Evolutionary conservation across 1,140 invertebrate genomes (phyloP).

Genomic region (Habropoda laboriosa): DNA sequence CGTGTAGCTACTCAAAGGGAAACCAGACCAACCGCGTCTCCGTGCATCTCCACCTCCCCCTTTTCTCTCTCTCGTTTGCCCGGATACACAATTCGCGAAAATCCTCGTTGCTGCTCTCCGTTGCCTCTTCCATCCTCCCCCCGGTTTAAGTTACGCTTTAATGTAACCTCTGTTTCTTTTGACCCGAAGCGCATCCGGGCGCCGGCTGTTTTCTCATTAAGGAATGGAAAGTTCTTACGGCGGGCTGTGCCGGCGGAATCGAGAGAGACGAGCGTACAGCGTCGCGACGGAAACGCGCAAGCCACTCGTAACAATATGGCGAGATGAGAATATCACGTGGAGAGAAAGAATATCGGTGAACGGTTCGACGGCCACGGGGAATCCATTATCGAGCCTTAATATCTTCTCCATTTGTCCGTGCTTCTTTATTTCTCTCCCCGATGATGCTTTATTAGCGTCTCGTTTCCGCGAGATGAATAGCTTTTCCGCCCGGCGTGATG

Average conservation of each 20-base stretch:
- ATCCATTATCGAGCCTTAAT: constrained; percentile 41
- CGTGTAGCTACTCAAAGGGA: background rate
- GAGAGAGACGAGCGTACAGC: background rate
- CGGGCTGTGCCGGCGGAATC: background rate
- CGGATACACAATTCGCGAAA: constrained; percentile 3
- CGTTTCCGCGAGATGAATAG: constrained; percentile 21
- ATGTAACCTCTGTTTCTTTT: constrained; percentile 10
- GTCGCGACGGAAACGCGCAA: background rate
- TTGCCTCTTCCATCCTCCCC: background rate
- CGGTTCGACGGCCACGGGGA: constrained; percentile 15
- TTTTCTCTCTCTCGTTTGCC: background rate
- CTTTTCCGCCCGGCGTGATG: background rate
- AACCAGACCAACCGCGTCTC: background rate
- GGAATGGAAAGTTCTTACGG: constrained; percentile 36
- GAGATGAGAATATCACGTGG: constrained; percentile 32
- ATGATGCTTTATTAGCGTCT: constrained; percentile 47
- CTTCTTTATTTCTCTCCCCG: constrained; percentile 9
- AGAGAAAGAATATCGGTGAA: constrained; percentile 30
- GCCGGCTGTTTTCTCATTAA: constrained; percentile 45
- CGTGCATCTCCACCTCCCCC: too few species aligned
- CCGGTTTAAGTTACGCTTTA: constrained; percentile 32
- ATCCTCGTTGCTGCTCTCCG: background rate
- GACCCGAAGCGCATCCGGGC: background rate
- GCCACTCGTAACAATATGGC: constrained; percentile 34
- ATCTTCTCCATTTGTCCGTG: constrained; percentile 19